Percentiles rank a stretch among this genome's conserved stretches.
Evolutionary conservation across 2,113 vertebrate genomes (phyloP).

Genomic region (Falcunculus frontatus): DNA sequence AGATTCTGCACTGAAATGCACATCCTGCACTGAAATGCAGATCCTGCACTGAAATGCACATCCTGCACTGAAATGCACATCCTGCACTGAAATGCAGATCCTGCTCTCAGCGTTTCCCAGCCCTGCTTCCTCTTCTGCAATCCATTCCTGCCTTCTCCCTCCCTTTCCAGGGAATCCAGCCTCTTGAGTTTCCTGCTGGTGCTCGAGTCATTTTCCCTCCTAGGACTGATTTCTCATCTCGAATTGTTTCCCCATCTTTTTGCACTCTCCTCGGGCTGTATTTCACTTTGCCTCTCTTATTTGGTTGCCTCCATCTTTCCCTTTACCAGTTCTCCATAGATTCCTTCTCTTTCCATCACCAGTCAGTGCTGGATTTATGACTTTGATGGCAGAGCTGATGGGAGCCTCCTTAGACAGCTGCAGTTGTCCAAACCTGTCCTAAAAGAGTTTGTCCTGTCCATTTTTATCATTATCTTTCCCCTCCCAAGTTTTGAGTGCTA

Average conservation of each 20-base stretch:
- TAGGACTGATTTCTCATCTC: not conserved
- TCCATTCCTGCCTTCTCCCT: not conserved
- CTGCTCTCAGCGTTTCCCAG: not conserved
- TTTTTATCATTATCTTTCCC: not conserved
- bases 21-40: not conserved
- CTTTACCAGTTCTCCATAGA: not conserved
- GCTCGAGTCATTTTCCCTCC: not conserved
- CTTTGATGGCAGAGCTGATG: not conserved
- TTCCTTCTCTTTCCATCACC: not conserved
- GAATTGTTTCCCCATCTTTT: not conserved
- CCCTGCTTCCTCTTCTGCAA: not conserved
- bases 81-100: not conserved
- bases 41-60: not conserved
- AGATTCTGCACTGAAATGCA: not conserved
- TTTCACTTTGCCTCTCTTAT: not conserved
- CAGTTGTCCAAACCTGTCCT: not conserved
- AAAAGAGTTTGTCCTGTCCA: not conserved
- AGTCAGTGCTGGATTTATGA: not conserved
- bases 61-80: not conserved
- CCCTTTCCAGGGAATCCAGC: not conserved
- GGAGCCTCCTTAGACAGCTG: not conserved
- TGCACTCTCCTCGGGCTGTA: not conserved
- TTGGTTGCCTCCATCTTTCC: not conserved
- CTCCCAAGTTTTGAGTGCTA: not conserved
- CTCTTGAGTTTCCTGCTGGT: not conserved